phyloP scores from a whole-genome alignment of 2,888 invertebrate genomes.

The Amiota communis region DNA sequence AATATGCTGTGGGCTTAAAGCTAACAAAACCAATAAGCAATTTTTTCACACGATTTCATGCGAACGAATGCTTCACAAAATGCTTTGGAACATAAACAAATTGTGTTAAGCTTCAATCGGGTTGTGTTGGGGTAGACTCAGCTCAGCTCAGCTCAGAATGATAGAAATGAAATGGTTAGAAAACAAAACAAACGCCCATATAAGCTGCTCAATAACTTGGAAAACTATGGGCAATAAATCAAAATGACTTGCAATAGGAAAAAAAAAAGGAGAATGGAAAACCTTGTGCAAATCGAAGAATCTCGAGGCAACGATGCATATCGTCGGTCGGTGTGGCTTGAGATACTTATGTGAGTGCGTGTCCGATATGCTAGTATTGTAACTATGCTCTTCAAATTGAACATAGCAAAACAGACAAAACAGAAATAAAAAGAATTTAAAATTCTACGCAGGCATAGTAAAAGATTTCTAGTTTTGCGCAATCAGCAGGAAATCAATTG shows the following conservation, averaged over 20 bases:
- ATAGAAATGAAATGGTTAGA: conserved; percentile 24
- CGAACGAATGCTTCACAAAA: conserved; percentile 8
- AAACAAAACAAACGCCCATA: conserved; percentile 58
- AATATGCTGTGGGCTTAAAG: background rate
- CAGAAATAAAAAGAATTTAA: conserved; percentile 49
- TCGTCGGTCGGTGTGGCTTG: no score
- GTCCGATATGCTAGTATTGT: background rate
- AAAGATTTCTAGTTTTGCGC: conserved; percentile 54
- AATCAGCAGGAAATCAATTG: conserved; percentile 57
- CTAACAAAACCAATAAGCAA: conserved; percentile 24
- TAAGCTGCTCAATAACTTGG: conserved; percentile 72
- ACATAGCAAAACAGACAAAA: conserved; percentile 37
- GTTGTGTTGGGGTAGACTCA: no score
- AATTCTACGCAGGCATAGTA: conserved; percentile 60
- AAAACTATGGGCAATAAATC: conserved; percentile 72
- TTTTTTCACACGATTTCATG: conserved; percentile 26
- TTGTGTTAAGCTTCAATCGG: conserved; percentile 49
- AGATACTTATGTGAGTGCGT: conserved; percentile 36
- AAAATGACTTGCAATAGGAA: conserved; percentile 66
- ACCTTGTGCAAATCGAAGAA: no score
- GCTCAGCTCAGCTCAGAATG: background rate
- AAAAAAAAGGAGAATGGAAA: no score
- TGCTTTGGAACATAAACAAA: conserved; percentile 55
- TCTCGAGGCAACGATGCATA: no score
- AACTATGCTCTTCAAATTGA: conserved; percentile 40